Evolutionary conservation across 2,888 invertebrate genomes (phyloP).

Genomic region (Cryptophagus acutangulus): DNA sequence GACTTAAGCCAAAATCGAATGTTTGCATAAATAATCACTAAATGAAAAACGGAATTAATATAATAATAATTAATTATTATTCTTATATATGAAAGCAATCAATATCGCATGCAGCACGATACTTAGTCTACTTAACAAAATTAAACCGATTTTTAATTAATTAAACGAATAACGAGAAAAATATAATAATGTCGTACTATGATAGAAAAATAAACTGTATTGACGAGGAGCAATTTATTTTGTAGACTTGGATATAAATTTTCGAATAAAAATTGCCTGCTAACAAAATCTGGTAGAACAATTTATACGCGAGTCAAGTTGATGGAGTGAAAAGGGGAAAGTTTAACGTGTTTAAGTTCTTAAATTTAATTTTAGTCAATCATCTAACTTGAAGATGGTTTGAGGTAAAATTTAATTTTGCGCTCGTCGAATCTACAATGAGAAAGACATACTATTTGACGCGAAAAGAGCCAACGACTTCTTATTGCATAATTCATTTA

Average conservation of each 20-base stretch:
- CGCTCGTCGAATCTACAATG: conserved; percentile 41
- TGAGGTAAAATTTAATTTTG: conserved; percentile 48
- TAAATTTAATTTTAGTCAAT: conserved; percentile 51
- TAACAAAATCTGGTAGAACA: conserved; percentile 41
- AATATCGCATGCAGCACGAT: conserved; percentile 2
- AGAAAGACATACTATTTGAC: conserved; percentile 16
- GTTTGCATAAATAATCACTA: too few species aligned
- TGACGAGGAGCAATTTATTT: conserved; percentile 27
- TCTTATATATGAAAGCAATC: too few species aligned
- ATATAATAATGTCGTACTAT: background rate
- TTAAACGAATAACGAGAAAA: background rate
- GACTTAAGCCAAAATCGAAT: too few species aligned
- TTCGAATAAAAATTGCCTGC: conserved; percentile 34
- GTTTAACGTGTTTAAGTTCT: conserved; percentile 48
- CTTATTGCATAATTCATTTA: conserved; percentile 45
- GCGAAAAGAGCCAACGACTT: conserved; percentile 13
- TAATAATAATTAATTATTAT: too few species aligned
- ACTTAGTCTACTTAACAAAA: background rate
- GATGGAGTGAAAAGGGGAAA: conserved; percentile 46
- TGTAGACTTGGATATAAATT: conserved; percentile 24
- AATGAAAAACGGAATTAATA: too few species aligned
- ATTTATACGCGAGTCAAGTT: conserved; percentile 44
- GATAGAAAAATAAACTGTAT: background rate
- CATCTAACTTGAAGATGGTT: conserved; percentile 46
- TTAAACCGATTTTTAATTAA: background rate